Base-by-base conservation (phyloP, 2,888 invertebrate genomes). In the Xestobium rufovillosum region DNA sequence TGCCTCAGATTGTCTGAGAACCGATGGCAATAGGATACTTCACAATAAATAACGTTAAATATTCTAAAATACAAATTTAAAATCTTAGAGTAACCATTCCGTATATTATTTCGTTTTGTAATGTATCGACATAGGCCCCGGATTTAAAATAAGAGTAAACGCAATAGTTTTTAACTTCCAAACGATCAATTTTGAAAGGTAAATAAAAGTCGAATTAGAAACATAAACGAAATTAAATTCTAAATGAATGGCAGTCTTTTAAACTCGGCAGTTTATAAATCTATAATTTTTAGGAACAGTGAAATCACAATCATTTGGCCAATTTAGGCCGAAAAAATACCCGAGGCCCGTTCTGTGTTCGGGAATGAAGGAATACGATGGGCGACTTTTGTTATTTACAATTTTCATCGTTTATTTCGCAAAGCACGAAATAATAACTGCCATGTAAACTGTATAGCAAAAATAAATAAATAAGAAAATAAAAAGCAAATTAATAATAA, bases 221-320 rank as follows among this genome's bases (percentile, higher is more conserved):
- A 26, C 11, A 48, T 58, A 53, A 26, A 31, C 12, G 15, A 38
- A 64, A 59, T 45, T 35, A 36, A 55, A 59, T 42, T 50, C 33
- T 62, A 65, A 63, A 53, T 55, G 53, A 65, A 66, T 52, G 63
- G 63, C 65, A 66, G 65, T 66, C 65, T 66, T 63, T 53, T 59
- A 65, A 65, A 61, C 61, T 63, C 62, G 65, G 65, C 65, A 66
- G 65, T 65, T 57, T 61, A 57, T 36, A 56, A 59, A 60, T 61
- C 53, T 55, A 56, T 51, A 59, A 58, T 47, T 54, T 44, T 58
- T 65, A 65, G 65, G 65, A 65, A 65, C 65, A 63, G 61, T 54
- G 56, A 65, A 64, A 64, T 65, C 65, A 65, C 64, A 55, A 54
- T 49, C 46, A 52, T 55, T 44, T 55, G 53, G 56, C 55, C 59